Evolutionary conservation across 2,113 vertebrate genomes (phyloP).

Genomic region (Rafetus swinhoei): DNA sequence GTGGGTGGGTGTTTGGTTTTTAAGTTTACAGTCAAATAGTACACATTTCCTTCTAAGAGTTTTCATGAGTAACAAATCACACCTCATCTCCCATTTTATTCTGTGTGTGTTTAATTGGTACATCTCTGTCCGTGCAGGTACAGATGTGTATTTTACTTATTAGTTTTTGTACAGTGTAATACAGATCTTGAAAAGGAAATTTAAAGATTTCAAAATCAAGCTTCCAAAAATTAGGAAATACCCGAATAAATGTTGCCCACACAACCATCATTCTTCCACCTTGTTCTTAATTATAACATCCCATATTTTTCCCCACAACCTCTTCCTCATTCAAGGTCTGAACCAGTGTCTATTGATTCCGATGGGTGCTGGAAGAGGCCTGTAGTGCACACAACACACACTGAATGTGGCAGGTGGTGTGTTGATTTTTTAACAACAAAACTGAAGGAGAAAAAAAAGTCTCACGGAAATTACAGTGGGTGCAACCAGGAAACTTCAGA

Average conservation of each 20-base stretch:
- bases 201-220: background rate
- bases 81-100: background rate
- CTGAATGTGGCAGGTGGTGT: background rate
- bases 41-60: background rate
- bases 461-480: background rate
- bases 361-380: background rate
- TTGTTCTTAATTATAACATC: rapidly evolving
- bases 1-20: background rate
- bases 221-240: background rate
- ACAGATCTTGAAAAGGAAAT: background rate
- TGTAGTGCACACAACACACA: background rate
- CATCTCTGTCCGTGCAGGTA: rapidly evolving
- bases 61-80: background rate
- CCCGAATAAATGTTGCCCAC: rapidly evolving
- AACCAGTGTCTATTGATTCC: background rate
- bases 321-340: background rate
- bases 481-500: background rate
- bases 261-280: background rate
- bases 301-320: rapidly evolving
- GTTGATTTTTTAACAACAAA: background rate
- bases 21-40: too few relatives aligned
- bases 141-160: too few relatives aligned
- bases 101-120: rapidly evolving
- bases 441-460: background rate
- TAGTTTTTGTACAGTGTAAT: background rate